Base-by-base conservation (phyloP, 1,140 invertebrate genomes). In the Meloidogyne hapla region DNA sequence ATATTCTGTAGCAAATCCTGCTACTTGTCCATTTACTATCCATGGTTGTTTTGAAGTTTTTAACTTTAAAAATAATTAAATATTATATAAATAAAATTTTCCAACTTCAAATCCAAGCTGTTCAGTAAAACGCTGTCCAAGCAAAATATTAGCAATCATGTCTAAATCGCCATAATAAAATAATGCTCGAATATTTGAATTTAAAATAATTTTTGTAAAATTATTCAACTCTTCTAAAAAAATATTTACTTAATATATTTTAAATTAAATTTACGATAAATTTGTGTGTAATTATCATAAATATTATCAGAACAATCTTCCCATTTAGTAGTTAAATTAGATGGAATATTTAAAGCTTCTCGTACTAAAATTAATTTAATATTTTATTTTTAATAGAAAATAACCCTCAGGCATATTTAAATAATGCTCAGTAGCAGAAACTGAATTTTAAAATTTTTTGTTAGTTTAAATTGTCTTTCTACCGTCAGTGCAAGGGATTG, bases 111-210 rank as follows among this genome's bases (percentile, higher is more conserved):
- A 23, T 42, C 83, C 83, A 33, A 84, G 77, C 25, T 77, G 70
- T 23, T 64, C 78, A 23, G 83, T 71, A 71, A 84, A 84, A 40
- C 81, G 74, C 62, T 84, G 83, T 73, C 83, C 83, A 79, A 82
- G 79, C 2, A 90, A 81, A 77, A 89, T 91, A 80, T 90, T 90
- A 83, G 90, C 91, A 0, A 89, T 89, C 89, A 90, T 89, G 79
- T 90, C 90, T 26, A 89, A 87, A 83, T 90, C 90, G 18, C 90
- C 90, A 83, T 90, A 90, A 83, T 90, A 90, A 15, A 90, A 83
- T 38, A 90, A 71, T n/a, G 88, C 86, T 63, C 87, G 83, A n/a
- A 89, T 76, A 66, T 80, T 72, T 13, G 78, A 66, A 45, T 82
- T 77, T 74, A 85, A 74, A 65, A 83, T 80, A 62, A 78, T 85